phyloP scores from a whole-genome alignment of 2,797 vertebrate genomes.

The Cynopterus sphinx region DNA sequence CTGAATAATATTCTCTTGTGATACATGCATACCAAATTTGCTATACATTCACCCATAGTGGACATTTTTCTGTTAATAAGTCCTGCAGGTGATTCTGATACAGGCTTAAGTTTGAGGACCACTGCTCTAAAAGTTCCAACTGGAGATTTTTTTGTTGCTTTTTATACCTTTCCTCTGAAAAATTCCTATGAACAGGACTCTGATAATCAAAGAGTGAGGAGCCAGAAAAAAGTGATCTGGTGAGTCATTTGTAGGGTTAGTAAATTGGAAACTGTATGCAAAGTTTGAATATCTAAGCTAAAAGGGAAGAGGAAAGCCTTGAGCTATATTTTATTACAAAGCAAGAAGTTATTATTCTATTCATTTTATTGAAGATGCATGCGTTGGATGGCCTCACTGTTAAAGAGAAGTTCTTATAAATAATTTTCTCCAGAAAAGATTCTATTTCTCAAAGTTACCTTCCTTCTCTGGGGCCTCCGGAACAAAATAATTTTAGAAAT shows the following conservation, averaged over 20 bases:
- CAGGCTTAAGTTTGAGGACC: neutral
- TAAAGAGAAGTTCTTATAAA: neutral
- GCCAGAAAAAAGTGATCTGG: neutral
- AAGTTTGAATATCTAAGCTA: neutral
- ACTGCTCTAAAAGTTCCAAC: neutral
- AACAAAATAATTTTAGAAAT: slow-evolving; percentile 42
- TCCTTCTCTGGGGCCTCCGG: neutral
- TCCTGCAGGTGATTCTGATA: neutral
- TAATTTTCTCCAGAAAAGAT: slow-evolving; percentile 24
- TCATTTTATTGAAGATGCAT: neutral
- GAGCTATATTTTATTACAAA: neutral
- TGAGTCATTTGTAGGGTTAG: neutral
- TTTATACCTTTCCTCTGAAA: neutral
- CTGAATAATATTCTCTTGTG: neutral
- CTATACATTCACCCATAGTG: neutral
- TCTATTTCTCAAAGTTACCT: slow-evolving; percentile 25
- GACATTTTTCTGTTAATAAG: neutral
- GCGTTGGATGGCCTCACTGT: neutral
- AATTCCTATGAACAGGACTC: neutral
- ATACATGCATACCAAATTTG: neutral
- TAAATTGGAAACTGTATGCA: neutral
- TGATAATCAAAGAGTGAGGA: neutral
- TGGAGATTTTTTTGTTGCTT: neutral
- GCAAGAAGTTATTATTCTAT: neutral
- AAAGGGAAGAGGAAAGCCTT: neutral